Base-by-base conservation (phyloP, 2,797 vertebrate genomes). In the Picus viridis region DNA sequence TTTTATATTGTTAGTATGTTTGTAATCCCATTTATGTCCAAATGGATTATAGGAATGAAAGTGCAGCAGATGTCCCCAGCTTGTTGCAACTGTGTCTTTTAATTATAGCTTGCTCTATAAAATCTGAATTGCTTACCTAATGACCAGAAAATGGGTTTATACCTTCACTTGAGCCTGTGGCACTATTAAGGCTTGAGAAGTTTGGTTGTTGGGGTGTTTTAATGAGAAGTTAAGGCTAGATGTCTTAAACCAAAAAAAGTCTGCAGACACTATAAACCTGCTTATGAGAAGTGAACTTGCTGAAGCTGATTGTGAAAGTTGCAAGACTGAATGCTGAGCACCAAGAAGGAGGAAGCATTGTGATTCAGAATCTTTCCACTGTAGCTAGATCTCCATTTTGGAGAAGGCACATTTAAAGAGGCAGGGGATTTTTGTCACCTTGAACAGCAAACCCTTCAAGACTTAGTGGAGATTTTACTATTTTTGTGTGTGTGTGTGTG, bases 41-140 rank as follows among this genome's bases (percentile, higher is more conserved):
- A 91, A 94, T 94, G 63, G 93, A 85, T 96, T 96, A 91, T 83
- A 89, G 85, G 76, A 95, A 95, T 72, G 87, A 94, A 96, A 96
- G 94, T 93, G 87, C 63, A 94, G 79, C 94, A 91, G 76, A 89
- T 90, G 92, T 94, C 70, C 70, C 32, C 20, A 90, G 76, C 59
- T 47, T 93, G 4, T 91, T 91, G 69, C 9, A 92, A 45, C 67
- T 57, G 49, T 82, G 62, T 69, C 29, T 7, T 92, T 43, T 89
- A 89, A 91, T 91, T 86, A 34, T 18, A 57, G 69, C 67, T 92
- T 81, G 39, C 13, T 53, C 23, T 89, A 23, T 83, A 89, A 92
- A 93, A 65, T 65, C 65, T 56, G 41, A 78, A 62, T 80, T 69
- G 34, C 74, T 89, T 86, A 41, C 41, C n/a, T 78, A n/a, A 81